Evolutionary conservation across 2,888 invertebrate genomes (phyloP).

Genomic region (Chironomus tentans): DNA sequence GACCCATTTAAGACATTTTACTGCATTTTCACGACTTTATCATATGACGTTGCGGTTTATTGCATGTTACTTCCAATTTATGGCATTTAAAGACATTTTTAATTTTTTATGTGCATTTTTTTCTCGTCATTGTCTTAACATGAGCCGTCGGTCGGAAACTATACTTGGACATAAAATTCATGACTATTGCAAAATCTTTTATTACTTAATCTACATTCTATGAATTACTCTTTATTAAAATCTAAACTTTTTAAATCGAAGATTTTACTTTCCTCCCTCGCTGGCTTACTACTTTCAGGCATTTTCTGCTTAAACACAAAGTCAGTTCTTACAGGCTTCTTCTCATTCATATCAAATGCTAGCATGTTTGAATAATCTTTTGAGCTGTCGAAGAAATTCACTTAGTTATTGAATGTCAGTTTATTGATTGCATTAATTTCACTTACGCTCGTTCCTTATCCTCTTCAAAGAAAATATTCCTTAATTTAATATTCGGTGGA

Average conservation of each 20-base stretch:
- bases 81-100: background rate
- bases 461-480: slow-evolving; percentile 71
- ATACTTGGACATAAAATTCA: background rate
- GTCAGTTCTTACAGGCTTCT: background rate
- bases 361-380: background rate
- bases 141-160: background rate
- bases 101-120: background rate
- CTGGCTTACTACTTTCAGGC: background rate
- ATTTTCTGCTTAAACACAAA: background rate
- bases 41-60: background rate
- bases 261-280: background rate
- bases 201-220: background rate
- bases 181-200: background rate
- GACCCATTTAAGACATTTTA: background rate
- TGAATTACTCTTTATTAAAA: background rate
- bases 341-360: background rate
- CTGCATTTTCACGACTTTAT: background rate
- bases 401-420: background rate
- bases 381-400: too few species aligned
- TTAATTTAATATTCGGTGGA: slow-evolving; percentile 52
- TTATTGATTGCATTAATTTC: background rate
- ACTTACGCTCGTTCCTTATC: slow-evolving; percentile 77
- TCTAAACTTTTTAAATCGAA: background rate
- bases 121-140: background rate
- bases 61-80: background rate